Base-by-base conservation (phyloP, 1,140 invertebrate species). In the Armadillidium nasatum region DNA sequence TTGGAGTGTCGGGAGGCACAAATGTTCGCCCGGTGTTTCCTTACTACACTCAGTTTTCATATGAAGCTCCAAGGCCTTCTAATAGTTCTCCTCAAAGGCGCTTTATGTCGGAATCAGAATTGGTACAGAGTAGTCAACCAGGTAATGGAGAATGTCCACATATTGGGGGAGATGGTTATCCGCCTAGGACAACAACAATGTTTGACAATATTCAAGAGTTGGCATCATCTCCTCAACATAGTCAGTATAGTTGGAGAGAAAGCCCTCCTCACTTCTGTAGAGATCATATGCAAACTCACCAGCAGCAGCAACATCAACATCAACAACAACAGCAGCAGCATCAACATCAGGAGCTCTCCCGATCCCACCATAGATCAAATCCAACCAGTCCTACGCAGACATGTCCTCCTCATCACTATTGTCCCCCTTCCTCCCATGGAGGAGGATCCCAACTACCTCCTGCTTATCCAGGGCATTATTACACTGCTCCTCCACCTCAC, bases 181-280 rank as follows among this genome's bases (percentile, higher is more conserved):
- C 74, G 50, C 75, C 73, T 23, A 72, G 76, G 43, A 81, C 75
- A 11, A 60, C 73, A 74, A 80, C 74, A 77, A 81, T 72, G 69
- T 77, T 87, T 15, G 88, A 88, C 80, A 75, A 74, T 68, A 89
- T 89, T 78, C 87, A 92, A 45, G 93, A 94, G 82, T 86, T 94
- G 75, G 93, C 93, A 0, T 91, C 92, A 43, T 93, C 91, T 44
- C 92, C 92, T 10, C 92, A 94, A 83, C 88, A 91, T 33, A 91
- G 92, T 74, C 90, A 92, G 60, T 94, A 93, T 84, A 90, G 90
- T 84, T 94, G 92, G 92, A 92, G 93, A 82, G 92, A 93, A 83
- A 90, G 89, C 22, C 91, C 91, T 46, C 85, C 85, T 0, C 76
- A 80, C 69, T 81, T 81, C 82, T 82, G 76, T 45, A 83, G 84